phyloP scores from a whole-genome alignment of 2,113 vertebrate species.

The Nibea albiflora region DNA sequence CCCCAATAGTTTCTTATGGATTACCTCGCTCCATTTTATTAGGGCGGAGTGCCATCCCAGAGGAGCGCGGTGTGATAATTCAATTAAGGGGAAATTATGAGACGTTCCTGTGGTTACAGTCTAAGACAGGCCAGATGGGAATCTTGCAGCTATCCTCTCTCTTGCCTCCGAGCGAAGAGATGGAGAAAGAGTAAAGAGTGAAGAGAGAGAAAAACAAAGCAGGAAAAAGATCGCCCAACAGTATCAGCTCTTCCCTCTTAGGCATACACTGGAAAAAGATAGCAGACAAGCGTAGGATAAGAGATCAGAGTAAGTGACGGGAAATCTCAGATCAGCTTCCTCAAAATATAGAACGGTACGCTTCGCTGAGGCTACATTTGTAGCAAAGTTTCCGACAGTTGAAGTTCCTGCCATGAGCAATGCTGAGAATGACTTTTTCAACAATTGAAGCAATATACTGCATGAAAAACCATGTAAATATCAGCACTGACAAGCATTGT shows the following conservation, averaged over 20 bases:
- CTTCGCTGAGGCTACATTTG: slow-evolving; percentile 18
- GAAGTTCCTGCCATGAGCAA: slow-evolving; percentile 26
- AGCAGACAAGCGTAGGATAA: slow-evolving; percentile 21
- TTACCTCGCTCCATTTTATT: slow-evolving; percentile 75
- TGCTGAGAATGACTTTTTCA: slow-evolving; percentile 31
- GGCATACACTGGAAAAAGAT: slow-evolving; percentile 33
- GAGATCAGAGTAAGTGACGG: slow-evolving; percentile 37
- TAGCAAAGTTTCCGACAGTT: slow-evolving; percentile 28
- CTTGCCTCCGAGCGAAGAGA: slow-evolving; percentile 36
- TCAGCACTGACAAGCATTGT: slow-evolving; percentile 42
- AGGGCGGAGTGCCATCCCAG: slow-evolving; percentile 60
- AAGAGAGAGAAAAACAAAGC: slow-evolving; percentile 24
- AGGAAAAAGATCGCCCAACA: slow-evolving; percentile 13
- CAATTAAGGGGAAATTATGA: slow-evolving; percentile 78
- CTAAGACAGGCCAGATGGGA: slow-evolving; percentile 51
- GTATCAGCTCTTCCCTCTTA: slow-evolving; percentile 24
- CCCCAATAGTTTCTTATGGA: slow-evolving; percentile 72
- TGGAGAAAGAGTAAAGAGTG: slow-evolving; percentile 16
- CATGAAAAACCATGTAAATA: slow-evolving; percentile 57
- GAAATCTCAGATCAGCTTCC: slow-evolving; percentile 48
- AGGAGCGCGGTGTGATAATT: slow-evolving; percentile 77
- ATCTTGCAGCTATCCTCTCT: slow-evolving; percentile 15
- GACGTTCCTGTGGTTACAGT: slow-evolving; percentile 69
- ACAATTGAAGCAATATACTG: slow-evolving; percentile 13
- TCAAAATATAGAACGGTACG: slow-evolving; percentile 39